Evolutionary conservation across 1,140 invertebrate species (phyloP).

Genomic region (Popillia japonica): DNA sequence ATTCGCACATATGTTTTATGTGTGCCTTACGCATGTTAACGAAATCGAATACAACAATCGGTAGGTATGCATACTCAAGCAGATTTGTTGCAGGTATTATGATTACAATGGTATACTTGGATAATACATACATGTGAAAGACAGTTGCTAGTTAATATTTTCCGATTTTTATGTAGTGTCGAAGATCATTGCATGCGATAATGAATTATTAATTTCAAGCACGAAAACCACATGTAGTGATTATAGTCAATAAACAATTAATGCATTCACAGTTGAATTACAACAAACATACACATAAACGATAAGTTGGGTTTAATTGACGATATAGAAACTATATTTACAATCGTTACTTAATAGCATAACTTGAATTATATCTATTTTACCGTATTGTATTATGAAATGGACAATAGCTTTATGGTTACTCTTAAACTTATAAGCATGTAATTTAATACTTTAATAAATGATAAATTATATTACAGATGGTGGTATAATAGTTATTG

Average conservation of each 20-base stretch:
- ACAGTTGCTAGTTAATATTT: no score
- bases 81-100: no score
- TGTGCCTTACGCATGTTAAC: no score
- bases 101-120: no score
- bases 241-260: background rate
- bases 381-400: background rate
- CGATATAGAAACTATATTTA: background rate
- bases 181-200: background rate
- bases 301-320: background rate
- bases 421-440: background rate
- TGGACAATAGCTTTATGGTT: background rate
- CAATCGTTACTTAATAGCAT: background rate
- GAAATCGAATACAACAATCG: no score
- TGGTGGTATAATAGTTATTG: no score
- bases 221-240: background rate
- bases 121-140: no score
- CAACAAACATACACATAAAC: background rate
- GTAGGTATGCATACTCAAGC: no score
- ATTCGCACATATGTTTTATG: no score
- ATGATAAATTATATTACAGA: no score
- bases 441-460: background rate
- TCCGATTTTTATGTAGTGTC: background rate
- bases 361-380: background rate
- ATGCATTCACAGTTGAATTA: background rate
- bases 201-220: background rate